phyloP scores from a whole-genome alignment of 2,797 vertebrate genomes.

The Xenops minutus region DNA sequence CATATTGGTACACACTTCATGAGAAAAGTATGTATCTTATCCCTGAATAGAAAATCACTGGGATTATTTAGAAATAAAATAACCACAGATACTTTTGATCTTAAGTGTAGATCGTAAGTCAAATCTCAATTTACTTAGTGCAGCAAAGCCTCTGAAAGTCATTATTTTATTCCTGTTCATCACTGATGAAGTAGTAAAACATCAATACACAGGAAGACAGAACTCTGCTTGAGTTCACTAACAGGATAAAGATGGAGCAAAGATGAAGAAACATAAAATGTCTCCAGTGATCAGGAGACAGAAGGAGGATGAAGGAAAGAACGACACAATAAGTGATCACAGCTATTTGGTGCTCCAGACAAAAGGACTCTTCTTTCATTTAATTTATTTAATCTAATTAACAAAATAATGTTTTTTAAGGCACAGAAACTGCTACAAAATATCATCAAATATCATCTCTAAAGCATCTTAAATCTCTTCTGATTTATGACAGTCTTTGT shows the following conservation, averaged over 20 bases:
- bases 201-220: background rate
- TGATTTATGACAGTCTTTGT: background rate
- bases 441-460: background rate
- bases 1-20: background rate
- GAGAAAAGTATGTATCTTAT: background rate
- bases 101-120: background rate
- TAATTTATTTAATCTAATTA: conserved; percentile 21
- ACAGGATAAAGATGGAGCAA: background rate
- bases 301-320: background rate
- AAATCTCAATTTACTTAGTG: background rate
- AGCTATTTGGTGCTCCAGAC: background rate
- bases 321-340: background rate
- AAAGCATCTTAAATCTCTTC: background rate
- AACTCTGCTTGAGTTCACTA: background rate
- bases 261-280: background rate
- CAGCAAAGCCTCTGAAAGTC: background rate
- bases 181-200: background rate
- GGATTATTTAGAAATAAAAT: background rate
- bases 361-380: conserved; percentile 1
- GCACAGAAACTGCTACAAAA: background rate
- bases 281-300: background rate
- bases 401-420: background rate
- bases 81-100: background rate
- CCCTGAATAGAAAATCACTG: background rate
- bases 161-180: background rate